phyloP scores from a whole-genome alignment of 2,888 invertebrate genomes.

The Arctia plantaginis region DNA sequence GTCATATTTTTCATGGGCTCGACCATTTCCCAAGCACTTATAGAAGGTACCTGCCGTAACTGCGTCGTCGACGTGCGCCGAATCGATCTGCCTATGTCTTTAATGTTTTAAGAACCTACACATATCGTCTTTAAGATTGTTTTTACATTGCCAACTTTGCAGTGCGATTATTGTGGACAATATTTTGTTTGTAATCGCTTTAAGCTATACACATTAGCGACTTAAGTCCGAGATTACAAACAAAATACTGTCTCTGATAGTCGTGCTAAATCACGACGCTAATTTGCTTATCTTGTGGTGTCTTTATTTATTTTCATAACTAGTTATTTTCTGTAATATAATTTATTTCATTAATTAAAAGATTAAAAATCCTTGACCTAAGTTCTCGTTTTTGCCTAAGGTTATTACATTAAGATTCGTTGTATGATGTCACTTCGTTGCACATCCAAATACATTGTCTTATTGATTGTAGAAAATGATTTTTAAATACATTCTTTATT shows the following conservation, averaged over 20 bases:
- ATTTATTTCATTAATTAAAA: not conserved
- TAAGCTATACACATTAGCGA: constrained; percentile 26
- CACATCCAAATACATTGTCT: not conserved
- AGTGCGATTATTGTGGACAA: constrained; percentile 23
- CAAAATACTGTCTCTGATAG: constrained; percentile 28
- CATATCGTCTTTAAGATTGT: constrained; percentile 27
- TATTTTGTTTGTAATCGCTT: constrained; percentile 27
- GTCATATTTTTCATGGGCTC: constrained; percentile 79
- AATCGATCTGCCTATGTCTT: constrained; percentile 45
- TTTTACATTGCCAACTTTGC: constrained; percentile 25
- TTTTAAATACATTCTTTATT: not conserved
- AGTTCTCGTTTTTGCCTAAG: not conserved
- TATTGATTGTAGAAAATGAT: not conserved
- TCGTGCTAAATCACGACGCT: constrained; percentile 19
- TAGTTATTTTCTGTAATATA: not conserved
- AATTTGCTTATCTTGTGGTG: constrained; percentile 23
- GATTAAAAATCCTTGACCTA: not conserved
- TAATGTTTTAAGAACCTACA: constrained; percentile 30
- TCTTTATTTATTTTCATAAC: not conserved
- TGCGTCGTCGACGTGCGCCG: constrained; percentile 38
- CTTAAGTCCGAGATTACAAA: constrained; percentile 24
- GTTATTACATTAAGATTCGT: not conserved
- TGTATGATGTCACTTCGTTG: not conserved
- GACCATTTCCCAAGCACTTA: constrained; percentile 75
- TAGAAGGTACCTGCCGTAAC: constrained; percentile 59